Evolutionary conservation across 2,888 invertebrate species (phyloP), one percentile per base, ranked within the genome.

Genomic region (Diploptera punctata): DNA sequence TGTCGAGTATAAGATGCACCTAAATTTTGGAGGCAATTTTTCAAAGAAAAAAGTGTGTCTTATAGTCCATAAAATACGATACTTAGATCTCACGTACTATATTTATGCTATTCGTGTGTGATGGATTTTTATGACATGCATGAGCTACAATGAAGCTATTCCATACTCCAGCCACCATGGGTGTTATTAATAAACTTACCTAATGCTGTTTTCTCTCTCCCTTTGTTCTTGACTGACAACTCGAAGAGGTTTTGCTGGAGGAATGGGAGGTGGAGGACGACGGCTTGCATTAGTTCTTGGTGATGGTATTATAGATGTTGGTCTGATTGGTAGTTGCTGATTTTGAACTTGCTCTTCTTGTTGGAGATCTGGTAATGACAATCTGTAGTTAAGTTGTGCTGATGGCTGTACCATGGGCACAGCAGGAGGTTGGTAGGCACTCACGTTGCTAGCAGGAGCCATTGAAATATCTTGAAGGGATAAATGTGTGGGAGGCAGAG

Each of bases 391-490:
- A 1, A 83, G 79, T 61, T 84, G 84, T 65, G 82, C 79, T 74
- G 81, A 81, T 13, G 71, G 70, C 9, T 69, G 29, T 16, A 75
- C 75, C 26, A 62, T 80, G 79, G 73, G 81, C 82, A 2, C 81
- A 84, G 43, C 7, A 5, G 31, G 33, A 16, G 33, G 16, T 10
- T 65, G 26, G 21, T 44, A 65, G 16, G 24, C 16, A 44, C 7
- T 47, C 24, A 26, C 24, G n/a, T 26, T 68, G 18, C 18, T 49
- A n/a, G 54, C 19, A 5, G 33, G 33, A 18, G 16, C 68, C 49
- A 44, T 24, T 5, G 72, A 87, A 9, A 91, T 84, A 77, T 91
- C 90, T 78, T 91, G 90, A 44, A 90, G 84, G 0, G 91, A 91
- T 68, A 87, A 86, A 76, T 87, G 86, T 70, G 72, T 67, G 9